Conservation (phyloP, 2,888 invertebrate genomes). For the Limnephilus lunatus region DNA sequence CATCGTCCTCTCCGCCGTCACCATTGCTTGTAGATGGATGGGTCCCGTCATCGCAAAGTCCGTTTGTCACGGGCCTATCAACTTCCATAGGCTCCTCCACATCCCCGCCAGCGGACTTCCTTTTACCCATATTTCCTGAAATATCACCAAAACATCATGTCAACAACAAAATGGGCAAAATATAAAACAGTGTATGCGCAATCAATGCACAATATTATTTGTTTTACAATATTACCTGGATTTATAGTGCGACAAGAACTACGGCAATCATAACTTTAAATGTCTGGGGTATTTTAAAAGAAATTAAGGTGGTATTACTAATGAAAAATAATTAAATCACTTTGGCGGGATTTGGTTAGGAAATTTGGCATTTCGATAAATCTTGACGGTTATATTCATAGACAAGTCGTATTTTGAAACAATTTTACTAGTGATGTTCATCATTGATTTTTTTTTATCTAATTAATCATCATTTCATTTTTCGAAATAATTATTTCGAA, state of each 20-base stretch:
- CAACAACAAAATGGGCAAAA: neutral
- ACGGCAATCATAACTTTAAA: neutral
- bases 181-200: neutral
- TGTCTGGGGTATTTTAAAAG: neutral
- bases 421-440: neutral
- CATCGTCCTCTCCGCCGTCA: constrained; percentile 63
- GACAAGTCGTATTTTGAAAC: neutral
- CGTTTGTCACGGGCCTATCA: constrained; percentile 8
- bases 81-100: constrained; percentile 42
- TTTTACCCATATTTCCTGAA: constrained; percentile 5
- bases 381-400: constrained; percentile 36
- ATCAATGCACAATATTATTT: neutral
- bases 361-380: neutral
- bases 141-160: neutral
- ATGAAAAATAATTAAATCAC: neutral
- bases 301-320: neutral
- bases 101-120: neutral
- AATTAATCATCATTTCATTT: neutral
- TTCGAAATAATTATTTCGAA: no score
- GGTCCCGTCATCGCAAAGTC: neutral
- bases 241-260: neutral
- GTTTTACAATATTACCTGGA: neutral
- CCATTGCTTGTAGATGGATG: constrained; percentile 31
- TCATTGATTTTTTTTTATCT: neutral
- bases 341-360: neutral